Base-by-base conservation (phyloP, 2,113 vertebrate species). In the Semnornis frantzii region DNA sequence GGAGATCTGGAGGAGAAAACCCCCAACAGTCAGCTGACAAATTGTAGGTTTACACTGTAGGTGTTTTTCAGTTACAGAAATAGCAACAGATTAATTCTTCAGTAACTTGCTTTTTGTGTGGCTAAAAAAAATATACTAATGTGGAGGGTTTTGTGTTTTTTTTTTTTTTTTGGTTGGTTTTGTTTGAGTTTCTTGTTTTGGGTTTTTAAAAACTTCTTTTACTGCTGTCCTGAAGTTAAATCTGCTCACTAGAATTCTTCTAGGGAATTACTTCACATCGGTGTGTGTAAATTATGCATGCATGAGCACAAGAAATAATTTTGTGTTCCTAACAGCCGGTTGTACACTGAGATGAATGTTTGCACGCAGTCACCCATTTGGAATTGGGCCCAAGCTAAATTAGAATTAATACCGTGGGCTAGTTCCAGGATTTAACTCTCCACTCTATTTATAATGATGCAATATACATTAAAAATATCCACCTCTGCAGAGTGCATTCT, bases 351-450 rank as follows among this genome's bases (percentile, higher is more conserved):
- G 69, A 80, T 0, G 0, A 88, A 64, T 95, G 93, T 95, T 96
- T 96, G 93, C 85, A 46, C 71, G 76, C 19, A 94, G 80, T 93
- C 92, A 94, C 80, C 90, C 90, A 24, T 90, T 93, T 96, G 96
- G 95, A 96, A 78, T 63, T 1, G 6, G 82, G 83, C 93, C 93
- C 80, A 94, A 88, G 48, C 69, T 74, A 86, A 77, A 96, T 93
- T 52, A 92, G 73, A 82, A 68, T 88, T 91, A 94, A 90, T 88
- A 74, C 54, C 48, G 31, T n/a, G 65, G 85, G 76, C 80, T 81
- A 64, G 73, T 90, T 95, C 58, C 80, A 93, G 82, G 70, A 81
- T 77, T 90, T 81, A 64, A 60, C 87, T 92, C 87, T 79, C 24
- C 14, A 75, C 48, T 78, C 90, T 90, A 6, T 95, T 93, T 93